A percentile compares a stretch with the other conserved stretches of the same genome.
These are phyloP conservation scores for Psittacula derbiana DNA, from an alignment of 2,797 vertebrate genomes.

Conservation along the genomic window DNA sequence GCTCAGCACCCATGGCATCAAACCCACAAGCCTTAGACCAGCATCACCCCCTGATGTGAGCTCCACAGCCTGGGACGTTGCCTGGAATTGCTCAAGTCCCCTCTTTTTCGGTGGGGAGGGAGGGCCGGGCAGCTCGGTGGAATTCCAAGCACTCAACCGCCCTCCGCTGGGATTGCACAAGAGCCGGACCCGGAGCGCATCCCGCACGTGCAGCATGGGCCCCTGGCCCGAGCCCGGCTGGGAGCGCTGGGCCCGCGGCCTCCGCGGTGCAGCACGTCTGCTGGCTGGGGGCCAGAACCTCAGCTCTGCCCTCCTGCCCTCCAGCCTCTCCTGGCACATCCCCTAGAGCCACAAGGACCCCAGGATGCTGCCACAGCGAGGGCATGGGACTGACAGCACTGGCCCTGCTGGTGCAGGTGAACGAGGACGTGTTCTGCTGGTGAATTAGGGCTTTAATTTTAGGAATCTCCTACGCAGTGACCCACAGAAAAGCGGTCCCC, in stretches of 20 bases:
- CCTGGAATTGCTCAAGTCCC: conserved; percentile 44
- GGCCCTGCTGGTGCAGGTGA: background rate
- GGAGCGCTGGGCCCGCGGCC: conserved; percentile 31
- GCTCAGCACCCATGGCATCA: background rate
- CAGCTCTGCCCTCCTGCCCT: background rate
- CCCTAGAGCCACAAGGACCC: background rate
- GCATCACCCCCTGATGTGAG: background rate
- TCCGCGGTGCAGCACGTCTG: conserved; percentile 24
- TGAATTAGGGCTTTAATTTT: background rate
- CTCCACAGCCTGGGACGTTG: background rate
- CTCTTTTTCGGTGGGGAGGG: background rate
- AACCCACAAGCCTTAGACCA: background rate
- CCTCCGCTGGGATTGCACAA: conserved; percentile 38
- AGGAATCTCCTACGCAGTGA: accelerated
- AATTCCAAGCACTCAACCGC: conserved; percentile 41
- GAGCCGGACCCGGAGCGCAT: background rate
- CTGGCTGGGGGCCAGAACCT: conserved; percentile 34
- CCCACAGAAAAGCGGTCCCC: background rate
- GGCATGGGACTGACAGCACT: accelerated
- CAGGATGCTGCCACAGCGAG: background rate
- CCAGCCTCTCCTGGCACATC: background rate
- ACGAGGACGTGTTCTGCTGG: accelerated
- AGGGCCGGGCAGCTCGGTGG: background rate
- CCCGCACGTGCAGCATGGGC: background rate
- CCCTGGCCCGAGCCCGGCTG: background rate